Percentiles rank a stretch among this genome's conserved stretches.
These are phyloP conservation scores for Phalloptychus januarius DNA, from an alignment of 2,797 vertebrate genomes.

Conservation along the genomic window DNA sequence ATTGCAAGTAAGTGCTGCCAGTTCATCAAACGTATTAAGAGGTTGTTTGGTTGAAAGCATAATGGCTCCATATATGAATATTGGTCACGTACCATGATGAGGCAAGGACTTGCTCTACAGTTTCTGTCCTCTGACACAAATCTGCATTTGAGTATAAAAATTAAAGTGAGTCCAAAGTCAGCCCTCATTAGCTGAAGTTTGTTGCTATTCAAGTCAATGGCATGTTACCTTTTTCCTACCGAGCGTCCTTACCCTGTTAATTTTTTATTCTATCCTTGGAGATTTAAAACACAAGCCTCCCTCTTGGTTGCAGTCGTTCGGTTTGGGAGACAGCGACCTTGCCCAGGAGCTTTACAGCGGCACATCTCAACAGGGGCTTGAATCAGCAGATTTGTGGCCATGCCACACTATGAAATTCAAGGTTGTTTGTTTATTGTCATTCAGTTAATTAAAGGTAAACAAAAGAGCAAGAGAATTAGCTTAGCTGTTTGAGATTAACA, in stretches of 20 bases:
- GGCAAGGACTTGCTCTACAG: not conserved
- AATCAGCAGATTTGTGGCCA: slow-evolving; percentile 60
- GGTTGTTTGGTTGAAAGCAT: not conserved
- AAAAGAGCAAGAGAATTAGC: slow-evolving; percentile 15
- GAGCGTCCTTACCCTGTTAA: slow-evolving; percentile 43
- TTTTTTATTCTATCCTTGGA: slow-evolving; percentile 38
- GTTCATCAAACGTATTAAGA: not conserved
- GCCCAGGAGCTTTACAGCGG: slow-evolving; percentile 37
- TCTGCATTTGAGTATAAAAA: not conserved
- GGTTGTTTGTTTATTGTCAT: slow-evolving; percentile 30
- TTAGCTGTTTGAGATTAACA: slow-evolving; percentile 11
- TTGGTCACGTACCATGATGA: not conserved
- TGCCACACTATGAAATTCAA: slow-evolving; percentile 32
- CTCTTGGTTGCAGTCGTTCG: slow-evolving; percentile 40
- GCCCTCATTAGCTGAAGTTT: slow-evolving; percentile 15
- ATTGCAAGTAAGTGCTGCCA: not conserved
- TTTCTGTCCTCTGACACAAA: not conserved
- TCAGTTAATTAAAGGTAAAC: slow-evolving; percentile 30
- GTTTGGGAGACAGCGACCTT: slow-evolving; percentile 61
- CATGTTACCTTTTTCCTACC: slow-evolving; percentile 26
- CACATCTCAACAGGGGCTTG: slow-evolving; percentile 35
- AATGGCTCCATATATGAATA: not conserved
- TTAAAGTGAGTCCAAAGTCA: slow-evolving; percentile 45
- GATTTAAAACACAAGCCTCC: slow-evolving; percentile 43
- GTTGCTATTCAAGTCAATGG: slow-evolving; percentile 19